Percentiles rank a stretch among this genome's conserved stretches.
Evolutionary conservation across 2,888 invertebrate species (phyloP).

Genomic region (Rhagium mordax): DNA sequence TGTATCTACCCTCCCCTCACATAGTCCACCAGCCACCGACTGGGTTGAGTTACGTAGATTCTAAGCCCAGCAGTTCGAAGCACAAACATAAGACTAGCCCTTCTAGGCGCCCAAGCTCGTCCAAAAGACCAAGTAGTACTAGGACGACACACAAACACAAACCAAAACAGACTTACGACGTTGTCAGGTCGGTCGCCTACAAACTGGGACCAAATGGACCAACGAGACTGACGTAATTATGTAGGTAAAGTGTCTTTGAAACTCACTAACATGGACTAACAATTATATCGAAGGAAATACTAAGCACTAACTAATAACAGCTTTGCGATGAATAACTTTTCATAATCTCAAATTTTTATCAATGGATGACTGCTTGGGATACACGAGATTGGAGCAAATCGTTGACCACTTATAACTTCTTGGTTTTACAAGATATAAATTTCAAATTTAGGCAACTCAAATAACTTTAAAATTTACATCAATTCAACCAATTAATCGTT

Average conservation of each 20-base stretch:
- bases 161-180: conserved; percentile 45
- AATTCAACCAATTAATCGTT: too few relatives aligned
- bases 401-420: too few relatives aligned
- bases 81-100: conserved; percentile 2
- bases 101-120: not conserved
- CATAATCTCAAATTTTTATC: too few relatives aligned
- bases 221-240: conserved; percentile 61
- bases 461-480: too few relatives aligned
- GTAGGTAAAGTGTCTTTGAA: conserved; percentile 33
- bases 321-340: not conserved
- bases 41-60: not conserved
- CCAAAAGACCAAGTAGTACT: conserved; percentile 29
- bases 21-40: not conserved
- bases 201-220: conserved; percentile 64
- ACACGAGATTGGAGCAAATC: too few relatives aligned
- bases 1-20: not conserved
- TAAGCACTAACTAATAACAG: not conserved
- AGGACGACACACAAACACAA: conserved; percentile 21
- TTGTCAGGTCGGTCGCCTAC: conserved; percentile 62
- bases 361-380: not conserved
- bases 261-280: conserved; percentile 30
- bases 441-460: too few relatives aligned
- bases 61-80: conserved; percentile 1
- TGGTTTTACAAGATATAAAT: too few relatives aligned
- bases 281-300: not conserved